Evolutionary conservation across 1,140 invertebrate genomes (phyloP).

Genomic region (Popillia japonica): DNA sequence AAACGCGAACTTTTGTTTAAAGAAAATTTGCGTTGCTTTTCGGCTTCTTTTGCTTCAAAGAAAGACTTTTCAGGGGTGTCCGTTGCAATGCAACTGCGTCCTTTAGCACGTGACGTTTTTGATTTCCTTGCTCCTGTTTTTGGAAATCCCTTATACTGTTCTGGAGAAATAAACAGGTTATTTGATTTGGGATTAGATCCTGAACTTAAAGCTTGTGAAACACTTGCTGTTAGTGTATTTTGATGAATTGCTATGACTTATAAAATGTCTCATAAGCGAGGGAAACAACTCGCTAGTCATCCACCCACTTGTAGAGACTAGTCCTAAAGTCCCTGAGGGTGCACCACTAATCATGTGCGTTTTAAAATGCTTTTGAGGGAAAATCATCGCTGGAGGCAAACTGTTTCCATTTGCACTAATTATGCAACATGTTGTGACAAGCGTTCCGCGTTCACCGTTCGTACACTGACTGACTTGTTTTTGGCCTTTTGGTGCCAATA

Average conservation of each 20-base stretch:
- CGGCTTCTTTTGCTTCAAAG: no score
- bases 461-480: not conserved
- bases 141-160: not conserved
- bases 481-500: no score
- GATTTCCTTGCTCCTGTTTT: not conserved
- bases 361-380: conserved; percentile 57
- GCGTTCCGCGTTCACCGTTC: not conserved
- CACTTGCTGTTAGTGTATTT: no score
- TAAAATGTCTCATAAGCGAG: conserved; percentile 1
- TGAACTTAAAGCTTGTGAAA: not conserved
- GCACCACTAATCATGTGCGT: conserved; percentile 57
- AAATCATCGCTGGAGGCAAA: conserved; percentile 61
- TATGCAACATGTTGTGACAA: conserved; percentile 48
- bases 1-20: no score
- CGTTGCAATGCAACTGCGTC: not conserved
- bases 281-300: not conserved
- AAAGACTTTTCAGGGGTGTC: not conserved
- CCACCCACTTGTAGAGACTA: not conserved
- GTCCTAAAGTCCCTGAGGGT: conserved; percentile 53
- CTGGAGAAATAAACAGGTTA: not conserved
- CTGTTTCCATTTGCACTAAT: conserved; percentile 56
- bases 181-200: not conserved
- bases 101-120: no score
- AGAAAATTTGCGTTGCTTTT: no score
- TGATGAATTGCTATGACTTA: no score